phyloP scores from a whole-genome alignment of 2,797 vertebrate genomes.

The Lagodon rhomboides region DNA sequence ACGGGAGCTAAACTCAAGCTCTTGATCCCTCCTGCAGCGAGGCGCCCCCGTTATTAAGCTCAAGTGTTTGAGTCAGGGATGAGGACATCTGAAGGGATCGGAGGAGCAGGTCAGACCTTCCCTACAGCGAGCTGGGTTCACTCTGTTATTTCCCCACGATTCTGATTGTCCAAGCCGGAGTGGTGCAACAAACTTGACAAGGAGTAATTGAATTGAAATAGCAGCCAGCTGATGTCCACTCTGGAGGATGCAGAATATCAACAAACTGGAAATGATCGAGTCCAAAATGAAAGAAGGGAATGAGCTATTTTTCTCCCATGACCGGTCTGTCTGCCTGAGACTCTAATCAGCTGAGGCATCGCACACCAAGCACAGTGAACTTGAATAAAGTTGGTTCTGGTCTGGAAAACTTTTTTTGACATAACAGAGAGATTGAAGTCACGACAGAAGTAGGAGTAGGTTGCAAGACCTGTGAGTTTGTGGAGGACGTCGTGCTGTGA shows the following conservation, averaged over 20 bases:
- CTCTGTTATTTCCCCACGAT: constrained; percentile 31
- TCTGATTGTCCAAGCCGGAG: constrained; percentile 39
- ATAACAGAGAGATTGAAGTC: constrained; percentile 13
- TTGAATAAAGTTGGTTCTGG: neutral
- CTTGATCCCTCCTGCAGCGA: constrained; percentile 44
- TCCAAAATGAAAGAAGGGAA: neutral
- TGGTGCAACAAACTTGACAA: constrained; percentile 37
- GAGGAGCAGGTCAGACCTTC: constrained; percentile 35
- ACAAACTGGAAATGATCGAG: constrained; percentile 6
- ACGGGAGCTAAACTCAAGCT: constrained; percentile 32
- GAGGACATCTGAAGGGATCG: constrained; percentile 35
- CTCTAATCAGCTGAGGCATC: neutral
- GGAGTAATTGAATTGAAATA: constrained; percentile 62
- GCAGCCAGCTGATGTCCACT: constrained; percentile 55
- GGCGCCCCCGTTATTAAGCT: constrained; percentile 54
- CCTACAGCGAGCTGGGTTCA: constrained; percentile 44
- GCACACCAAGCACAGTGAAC: neutral
- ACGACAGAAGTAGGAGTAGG: constrained; percentile 10
- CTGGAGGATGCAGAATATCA: constrained; percentile 33
- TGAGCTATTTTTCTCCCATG: neutral
- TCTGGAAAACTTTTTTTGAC: neutral
- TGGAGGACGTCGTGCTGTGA: constrained; percentile 7
- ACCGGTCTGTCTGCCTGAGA: neutral
- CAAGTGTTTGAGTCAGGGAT: constrained; percentile 49
- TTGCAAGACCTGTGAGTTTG: neutral